phyloP scores from a whole-genome alignment of 1,140 invertebrate genomes.

The Leptoteleia sp. region DNA sequence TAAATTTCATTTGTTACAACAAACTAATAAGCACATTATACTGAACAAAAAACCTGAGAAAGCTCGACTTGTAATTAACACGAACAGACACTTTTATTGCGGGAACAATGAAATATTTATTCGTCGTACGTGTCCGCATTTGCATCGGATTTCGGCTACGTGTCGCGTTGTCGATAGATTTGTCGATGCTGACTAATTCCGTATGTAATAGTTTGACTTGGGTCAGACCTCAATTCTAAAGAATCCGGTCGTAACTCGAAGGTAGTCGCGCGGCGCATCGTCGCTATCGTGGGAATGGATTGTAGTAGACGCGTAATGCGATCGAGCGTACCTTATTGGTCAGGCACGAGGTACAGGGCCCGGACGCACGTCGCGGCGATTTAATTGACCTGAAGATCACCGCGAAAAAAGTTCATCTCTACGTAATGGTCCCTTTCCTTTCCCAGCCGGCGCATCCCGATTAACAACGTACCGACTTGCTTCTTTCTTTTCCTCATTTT shows the following conservation, averaged over 20 bases:
- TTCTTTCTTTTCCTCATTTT: conserved; percentile 26
- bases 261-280: conserved; percentile 63
- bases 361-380: conserved; percentile 67
- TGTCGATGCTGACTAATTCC: conserved; percentile 56
- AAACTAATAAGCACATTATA: too few relatives aligned
- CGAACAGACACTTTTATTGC: not conserved
- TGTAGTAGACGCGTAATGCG: conserved; percentile 67
- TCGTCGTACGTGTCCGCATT: conserved; percentile 6
- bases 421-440: conserved; percentile 68
- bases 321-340: conserved; percentile 69
- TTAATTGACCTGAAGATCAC: conserved; percentile 69
- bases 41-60: too few relatives aligned
- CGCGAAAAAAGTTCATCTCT: conserved; percentile 67
- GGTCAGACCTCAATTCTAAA: conserved; percentile 56
- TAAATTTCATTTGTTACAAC: too few relatives aligned
- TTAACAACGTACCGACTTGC: conserved; percentile 56
- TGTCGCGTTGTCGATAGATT: conserved; percentile 45
- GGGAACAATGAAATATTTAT: conserved; percentile 9
- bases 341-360: conserved; percentile 64
- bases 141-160: conserved; percentile 30
- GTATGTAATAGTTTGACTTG: conserved; percentile 60
- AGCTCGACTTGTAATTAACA: too few relatives aligned
- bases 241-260: conserved; percentile 66
- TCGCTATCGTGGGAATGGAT: conserved; percentile 69
- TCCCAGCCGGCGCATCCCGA: conserved; percentile 62